Evolutionary conservation across 2,113 vertebrate genomes (phyloP), one percentile per base, ranked within the genome.

Genomic region (Merops nubicus): DNA sequence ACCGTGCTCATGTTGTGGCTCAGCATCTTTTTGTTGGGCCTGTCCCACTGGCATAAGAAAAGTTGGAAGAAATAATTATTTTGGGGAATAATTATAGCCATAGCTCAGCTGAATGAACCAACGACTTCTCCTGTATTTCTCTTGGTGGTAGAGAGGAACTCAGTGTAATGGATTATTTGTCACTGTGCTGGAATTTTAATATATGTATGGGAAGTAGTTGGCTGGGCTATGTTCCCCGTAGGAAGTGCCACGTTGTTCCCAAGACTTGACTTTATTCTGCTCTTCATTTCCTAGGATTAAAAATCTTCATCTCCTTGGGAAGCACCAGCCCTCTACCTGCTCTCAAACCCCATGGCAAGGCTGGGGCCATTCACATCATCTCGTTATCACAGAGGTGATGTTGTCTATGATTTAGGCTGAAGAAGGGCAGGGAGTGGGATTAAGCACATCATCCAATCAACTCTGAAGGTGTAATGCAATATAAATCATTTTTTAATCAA

Each of bases 401-500:
- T 18, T 53, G 36, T 81, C 4, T 43, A 31, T 76, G 72, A 63
- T 48, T 48, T 47, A 67, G 28, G 69, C 53, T 59, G 57, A 47
- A 47, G 64, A 34, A 85, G 59, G 48, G 43, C 53, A 63, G 42
- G n/a, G 64, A 77, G n/a, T 23, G 79, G 83, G 47, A 88, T 57
- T 54, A 72, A 91, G 60, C 63, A 57, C 36, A 72, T 81, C n/a
- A 42, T 8, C n/a, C 63, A 50, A 53, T 76, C 78, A 88, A 67
- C 34, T 33, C 83, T 33, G 63, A 62, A 70, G 40, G 51, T 57
- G 48, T 85, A 81, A 85, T 68, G 68, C 69, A 28, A 33, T 67
- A 93, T 62, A 76, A 85, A 93, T 73, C 5, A 73, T 51, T 93
- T 85, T 85, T 77, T 85, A 91, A 89, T 93, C 88, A 78, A 54